A percentile compares a stretch with the other conserved stretches of the same genome.
Evolutionary conservation across 2,797 vertebrate genomes (phyloP).

Genomic region (Muraenolepis orangiensis): DNA sequence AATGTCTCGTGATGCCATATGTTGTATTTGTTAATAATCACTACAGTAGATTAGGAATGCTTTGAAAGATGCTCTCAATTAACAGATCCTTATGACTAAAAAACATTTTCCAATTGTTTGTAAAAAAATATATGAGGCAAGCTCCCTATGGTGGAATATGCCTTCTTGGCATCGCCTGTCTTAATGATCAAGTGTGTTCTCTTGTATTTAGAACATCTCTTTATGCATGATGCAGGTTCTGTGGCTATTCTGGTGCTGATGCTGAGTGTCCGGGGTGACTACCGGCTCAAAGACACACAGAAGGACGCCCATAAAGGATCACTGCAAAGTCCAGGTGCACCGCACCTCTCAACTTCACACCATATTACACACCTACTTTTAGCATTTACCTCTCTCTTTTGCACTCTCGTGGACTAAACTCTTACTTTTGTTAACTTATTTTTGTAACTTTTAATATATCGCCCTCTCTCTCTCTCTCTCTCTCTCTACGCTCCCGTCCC

Average conservation of each 20-base stretch:
- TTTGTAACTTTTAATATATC: neutral
- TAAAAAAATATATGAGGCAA: neutral
- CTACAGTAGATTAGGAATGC: no score
- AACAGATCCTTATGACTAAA: neutral
- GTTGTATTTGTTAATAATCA: no score
- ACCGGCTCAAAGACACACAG: constrained; percentile 72
- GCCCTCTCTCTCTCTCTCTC: neutral
- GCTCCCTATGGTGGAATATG: constrained; percentile 40
- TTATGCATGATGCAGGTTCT: constrained; percentile 53
- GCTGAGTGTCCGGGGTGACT: constrained; percentile 67
- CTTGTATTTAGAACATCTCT: constrained; percentile 60
- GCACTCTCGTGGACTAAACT: neutral
- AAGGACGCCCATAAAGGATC: constrained; percentile 72
- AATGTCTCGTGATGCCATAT: no score
- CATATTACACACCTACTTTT: neutral
- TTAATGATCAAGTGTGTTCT: constrained; percentile 55
- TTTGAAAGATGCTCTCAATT: neutral
- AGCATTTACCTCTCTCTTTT: neutral
- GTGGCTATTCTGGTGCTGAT: constrained; percentile 67
- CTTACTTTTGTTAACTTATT: neutral
- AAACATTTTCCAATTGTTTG: neutral
- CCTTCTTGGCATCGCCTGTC: constrained; percentile 43
- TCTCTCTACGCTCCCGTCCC: neutral
- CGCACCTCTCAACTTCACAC: constrained; percentile 23
- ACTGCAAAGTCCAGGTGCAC: constrained; percentile 67